Evolutionary conservation across 2,113 vertebrate genomes (phyloP).

Genomic region (Tiliqua scincoides): DNA sequence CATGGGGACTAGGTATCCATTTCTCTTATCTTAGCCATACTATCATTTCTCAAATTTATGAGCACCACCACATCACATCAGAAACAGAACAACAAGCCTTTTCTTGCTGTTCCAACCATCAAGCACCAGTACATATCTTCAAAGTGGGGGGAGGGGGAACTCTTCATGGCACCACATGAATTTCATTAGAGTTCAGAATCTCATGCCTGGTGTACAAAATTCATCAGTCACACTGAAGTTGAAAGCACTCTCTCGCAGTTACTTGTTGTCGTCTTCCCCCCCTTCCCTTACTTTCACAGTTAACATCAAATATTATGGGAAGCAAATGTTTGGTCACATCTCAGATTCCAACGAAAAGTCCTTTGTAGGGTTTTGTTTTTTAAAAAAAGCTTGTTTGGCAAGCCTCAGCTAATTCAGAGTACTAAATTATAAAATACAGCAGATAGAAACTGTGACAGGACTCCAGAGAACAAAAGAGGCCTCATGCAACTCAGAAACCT

Average conservation of each 20-base stretch:
- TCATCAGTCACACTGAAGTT: slow-evolving; percentile 17
- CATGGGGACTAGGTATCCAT: background rate
- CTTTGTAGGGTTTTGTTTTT: background rate
- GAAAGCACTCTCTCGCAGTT: background rate
- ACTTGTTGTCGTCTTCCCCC: background rate
- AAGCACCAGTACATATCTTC: background rate
- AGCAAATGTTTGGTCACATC: slow-evolving; percentile 24
- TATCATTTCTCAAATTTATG: background rate
- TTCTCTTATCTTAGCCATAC: background rate
- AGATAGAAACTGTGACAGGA: background rate
- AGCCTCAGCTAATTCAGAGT: slow-evolving; percentile 5
- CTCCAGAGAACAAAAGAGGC: background rate
- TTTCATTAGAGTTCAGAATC: slow-evolving; percentile 23
- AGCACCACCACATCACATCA: background rate
- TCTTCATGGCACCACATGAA: slow-evolving; percentile 11
- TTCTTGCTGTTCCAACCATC: background rate
- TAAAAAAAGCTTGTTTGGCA: background rate
- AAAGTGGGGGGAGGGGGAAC: background rate
- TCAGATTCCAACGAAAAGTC: background rate
- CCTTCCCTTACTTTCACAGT: slow-evolving; percentile 15
- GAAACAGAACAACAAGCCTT: background rate
- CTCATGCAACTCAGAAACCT: background rate
- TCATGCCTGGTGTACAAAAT: slow-evolving; percentile 8
- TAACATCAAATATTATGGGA: slow-evolving; percentile 20
- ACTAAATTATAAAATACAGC: background rate